A percentile compares a stretch with the other conserved stretches of the same genome.
phyloP scores from a whole-genome alignment of 1,140 invertebrate species.

The Oreohelix idahoensis region DNA sequence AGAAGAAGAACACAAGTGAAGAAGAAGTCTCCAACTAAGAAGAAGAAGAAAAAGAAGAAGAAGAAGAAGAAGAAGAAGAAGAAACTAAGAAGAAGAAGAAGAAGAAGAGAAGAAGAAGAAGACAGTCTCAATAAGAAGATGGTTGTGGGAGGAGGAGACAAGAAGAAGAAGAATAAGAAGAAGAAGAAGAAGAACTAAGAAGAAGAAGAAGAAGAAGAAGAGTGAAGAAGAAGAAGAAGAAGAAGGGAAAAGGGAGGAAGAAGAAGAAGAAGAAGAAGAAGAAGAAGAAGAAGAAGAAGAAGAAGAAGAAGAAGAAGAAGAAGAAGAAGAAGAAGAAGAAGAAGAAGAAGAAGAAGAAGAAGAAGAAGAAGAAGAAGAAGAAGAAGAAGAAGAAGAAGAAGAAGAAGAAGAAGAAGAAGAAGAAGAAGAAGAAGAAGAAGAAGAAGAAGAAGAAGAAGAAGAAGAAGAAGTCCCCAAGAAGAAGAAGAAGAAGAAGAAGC shows the following conservation, averaged over 20 bases:
- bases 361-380: not conserved
- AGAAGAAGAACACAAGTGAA: not conserved
- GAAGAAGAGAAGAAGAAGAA: not conserved
- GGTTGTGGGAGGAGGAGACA: not conserved
- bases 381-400: not conserved
- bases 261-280: not conserved
- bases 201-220: not conserved
- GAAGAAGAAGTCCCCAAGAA: not conserved
- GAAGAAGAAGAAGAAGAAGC: not conserved
- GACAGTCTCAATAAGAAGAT: too few relatives aligned
- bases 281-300: not conserved
- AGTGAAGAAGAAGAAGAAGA: not conserved
- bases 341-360: not conserved
- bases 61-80: not conserved
- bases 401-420: not conserved
- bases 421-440: not conserved
- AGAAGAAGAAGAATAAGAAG: not conserved
- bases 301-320: not conserved
- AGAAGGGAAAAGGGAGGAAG: not conserved
- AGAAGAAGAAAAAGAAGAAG: not conserved
- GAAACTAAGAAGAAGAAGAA: not conserved
- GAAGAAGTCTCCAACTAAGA: not conserved
- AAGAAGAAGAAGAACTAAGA: not conserved
- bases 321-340: not conserved
- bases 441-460: not conserved